phyloP scores from a whole-genome alignment of 1,140 invertebrate genomes.

The Nasonia vitripennis region DNA sequence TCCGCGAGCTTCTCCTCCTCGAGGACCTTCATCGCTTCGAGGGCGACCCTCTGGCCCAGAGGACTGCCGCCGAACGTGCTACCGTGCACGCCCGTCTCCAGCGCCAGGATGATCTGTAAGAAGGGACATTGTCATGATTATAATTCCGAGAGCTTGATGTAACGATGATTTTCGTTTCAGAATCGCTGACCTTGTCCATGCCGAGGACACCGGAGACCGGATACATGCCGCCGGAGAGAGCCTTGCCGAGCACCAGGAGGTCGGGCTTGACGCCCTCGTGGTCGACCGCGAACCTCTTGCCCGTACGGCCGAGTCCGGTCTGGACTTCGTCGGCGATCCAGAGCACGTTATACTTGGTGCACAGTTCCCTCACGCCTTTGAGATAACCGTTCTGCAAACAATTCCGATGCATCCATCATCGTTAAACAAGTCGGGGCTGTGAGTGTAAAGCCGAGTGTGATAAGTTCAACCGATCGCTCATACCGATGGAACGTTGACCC shows the following conservation, averaged over 20 bases:
- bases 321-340: conserved; percentile 99
- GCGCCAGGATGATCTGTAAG: conserved; percentile 81
- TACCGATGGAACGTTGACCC: conserved; percentile 82
- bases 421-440: not conserved
- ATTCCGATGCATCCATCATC: not conserved
- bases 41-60: conserved; percentile 81
- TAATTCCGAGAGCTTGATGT: not conserved
- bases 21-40: conserved; percentile 78
- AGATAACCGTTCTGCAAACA: conserved; percentile 86
- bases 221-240: conserved; percentile 88
- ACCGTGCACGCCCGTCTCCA: conserved; percentile 87
- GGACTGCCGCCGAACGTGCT: conserved; percentile 92
- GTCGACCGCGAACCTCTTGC: conserved; percentile 91
- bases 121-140: not conserved
- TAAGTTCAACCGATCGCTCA: not conserved
- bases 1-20: conserved; percentile 86
- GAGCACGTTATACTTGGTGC: conserved; percentile 95
- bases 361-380: conserved; percentile 90
- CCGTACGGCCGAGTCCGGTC: conserved; percentile 93
- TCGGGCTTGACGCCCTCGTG: conserved; percentile 78
- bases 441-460: not conserved
- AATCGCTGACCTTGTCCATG: conserved; percentile 77
- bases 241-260: conserved; percentile 87
- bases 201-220: conserved; percentile 87
- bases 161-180: not conserved